A percentile compares a stretch with the other conserved stretches of the same genome.
These are phyloP conservation scores for Scaptomyza hsui DNA, from an alignment of 1,140 invertebrate species.

Conservation along the genomic window DNA sequence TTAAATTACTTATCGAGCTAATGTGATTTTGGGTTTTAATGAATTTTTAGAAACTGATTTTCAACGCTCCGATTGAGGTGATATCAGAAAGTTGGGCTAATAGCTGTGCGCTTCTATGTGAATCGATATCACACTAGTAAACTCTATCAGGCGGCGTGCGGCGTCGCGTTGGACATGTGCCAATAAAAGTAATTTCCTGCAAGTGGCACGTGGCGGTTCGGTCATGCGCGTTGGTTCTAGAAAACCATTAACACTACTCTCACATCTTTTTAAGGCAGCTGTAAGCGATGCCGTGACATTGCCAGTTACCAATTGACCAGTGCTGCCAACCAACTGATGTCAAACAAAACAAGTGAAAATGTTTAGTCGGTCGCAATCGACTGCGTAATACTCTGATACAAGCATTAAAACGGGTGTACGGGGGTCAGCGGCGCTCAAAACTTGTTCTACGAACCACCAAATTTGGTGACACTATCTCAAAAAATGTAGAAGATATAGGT, in stretches of 20 bases:
- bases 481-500: too few species aligned
- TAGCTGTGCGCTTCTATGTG: too few species aligned
- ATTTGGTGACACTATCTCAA: too few species aligned
- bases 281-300: background rate
- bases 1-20: conserved; percentile 72
- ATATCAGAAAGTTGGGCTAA: conserved; percentile 20
- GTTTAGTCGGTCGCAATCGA: too few species aligned
- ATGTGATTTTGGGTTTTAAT: conserved; percentile 73
- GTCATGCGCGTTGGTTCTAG: conserved; percentile 40
- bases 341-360: too few species aligned
- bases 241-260: conserved; percentile 4
- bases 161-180: conserved; percentile 56
- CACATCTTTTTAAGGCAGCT: background rate
- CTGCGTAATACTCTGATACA: too few species aligned
- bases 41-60: conserved; percentile 79
- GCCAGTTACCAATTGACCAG: too few species aligned
- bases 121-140: conserved; percentile 34
- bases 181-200: conserved; percentile 81
- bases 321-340: too few species aligned
- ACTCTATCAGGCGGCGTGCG: conserved; percentile 53
- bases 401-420: too few species aligned
- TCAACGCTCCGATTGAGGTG: conserved; percentile 54
- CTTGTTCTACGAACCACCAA: too few species aligned
- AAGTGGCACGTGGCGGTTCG: conserved; percentile 61
- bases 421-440: too few species aligned